Base-by-base conservation (phyloP, 1,140 invertebrate species). In the Geopemphigus sp. region DNA sequence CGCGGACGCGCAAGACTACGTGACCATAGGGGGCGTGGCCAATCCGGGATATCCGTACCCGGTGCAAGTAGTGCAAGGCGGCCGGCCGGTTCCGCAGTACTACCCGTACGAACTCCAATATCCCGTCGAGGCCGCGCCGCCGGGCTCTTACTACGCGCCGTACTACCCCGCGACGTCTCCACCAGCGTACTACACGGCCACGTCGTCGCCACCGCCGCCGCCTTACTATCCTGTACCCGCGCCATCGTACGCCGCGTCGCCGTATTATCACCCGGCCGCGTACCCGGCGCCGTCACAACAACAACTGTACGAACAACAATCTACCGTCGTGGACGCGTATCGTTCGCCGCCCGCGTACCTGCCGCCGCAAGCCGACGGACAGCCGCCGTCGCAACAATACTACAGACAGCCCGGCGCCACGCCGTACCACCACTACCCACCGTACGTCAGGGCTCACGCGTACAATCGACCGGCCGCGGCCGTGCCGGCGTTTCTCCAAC, bases 1-100 rank as follows among this genome's bases (percentile, higher is more conserved):
- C 22, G 47, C 57, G n/a, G 74, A 78, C 17, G 0, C 32, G n/a
- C 74, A 47, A 14, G 74, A 78, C 22, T 78, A 78, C 45, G 74
- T 47, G 45, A 22, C 57, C 39, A 29, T 78, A 1, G 74, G 56
- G 4, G 39, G 54, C 10, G 22, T 22, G n/a, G 15, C 74, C 4
- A 22, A n/a, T 5, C 39, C 74, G 0, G 74, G 74, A 29, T 78
- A 78, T 50, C 74, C 74, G 17, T 78, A 78, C 17, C 74, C 73
- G 14, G n/a, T 5, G 1, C 29, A 32, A 24, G 15, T 10, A 8
- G n/a, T 50, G 14, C 57, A 53, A 15, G 0, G 12, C 1, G n/a
- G 22, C 12, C 73, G 6, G 32, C 12, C 1, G 29, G 56, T 22
- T 3, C 15, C 8, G 12, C 57, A 22, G 10, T 57, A 24, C 22